A percentile compares a stretch with the other conserved stretches of the same genome.
Conservation (phyloP, 2,113 vertebrate genomes). For the Mesembrinibis cayennensis region DNA sequence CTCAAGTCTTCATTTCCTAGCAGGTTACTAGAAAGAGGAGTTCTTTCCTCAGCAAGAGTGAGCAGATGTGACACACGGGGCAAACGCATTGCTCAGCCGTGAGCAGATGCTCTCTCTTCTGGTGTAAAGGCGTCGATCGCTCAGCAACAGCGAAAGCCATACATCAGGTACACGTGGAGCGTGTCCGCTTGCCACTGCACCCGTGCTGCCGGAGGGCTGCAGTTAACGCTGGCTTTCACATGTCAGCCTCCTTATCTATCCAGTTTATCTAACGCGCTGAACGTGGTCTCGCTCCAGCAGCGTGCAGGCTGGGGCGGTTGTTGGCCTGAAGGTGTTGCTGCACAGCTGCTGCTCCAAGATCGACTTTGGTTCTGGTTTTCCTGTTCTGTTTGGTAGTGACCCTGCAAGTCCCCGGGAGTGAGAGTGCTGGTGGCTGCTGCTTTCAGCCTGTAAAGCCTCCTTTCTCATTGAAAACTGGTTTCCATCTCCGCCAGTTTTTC, state of each 20-base stretch:
- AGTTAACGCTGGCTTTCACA: not conserved
- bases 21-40: not conserved
- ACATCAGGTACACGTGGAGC: not conserved
- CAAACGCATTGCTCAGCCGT: not conserved
- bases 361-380: not conserved
- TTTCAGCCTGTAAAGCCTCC: not conserved
- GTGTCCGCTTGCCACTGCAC: fast-evolving
- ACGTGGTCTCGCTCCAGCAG: not conserved
- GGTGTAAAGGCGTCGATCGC: not conserved
- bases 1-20: not conserved
- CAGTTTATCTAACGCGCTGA: not conserved
- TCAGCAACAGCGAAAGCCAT: not conserved
- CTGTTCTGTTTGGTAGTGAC: not conserved
- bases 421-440: not conserved
- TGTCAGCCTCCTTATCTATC: not conserved
- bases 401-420: not conserved
- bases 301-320: not conserved
- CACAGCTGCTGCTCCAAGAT: not conserved
- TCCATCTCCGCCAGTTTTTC: not conserved
- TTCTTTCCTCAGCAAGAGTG: not conserved
- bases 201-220: not conserved
- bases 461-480: not conserved
- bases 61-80: not conserved
- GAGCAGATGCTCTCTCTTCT: not conserved
- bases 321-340: not conserved